These are phyloP conservation scores for Drosophila falleni DNA, from an alignment of 2,888 invertebrate species.

Conservation along the genomic window DNA sequence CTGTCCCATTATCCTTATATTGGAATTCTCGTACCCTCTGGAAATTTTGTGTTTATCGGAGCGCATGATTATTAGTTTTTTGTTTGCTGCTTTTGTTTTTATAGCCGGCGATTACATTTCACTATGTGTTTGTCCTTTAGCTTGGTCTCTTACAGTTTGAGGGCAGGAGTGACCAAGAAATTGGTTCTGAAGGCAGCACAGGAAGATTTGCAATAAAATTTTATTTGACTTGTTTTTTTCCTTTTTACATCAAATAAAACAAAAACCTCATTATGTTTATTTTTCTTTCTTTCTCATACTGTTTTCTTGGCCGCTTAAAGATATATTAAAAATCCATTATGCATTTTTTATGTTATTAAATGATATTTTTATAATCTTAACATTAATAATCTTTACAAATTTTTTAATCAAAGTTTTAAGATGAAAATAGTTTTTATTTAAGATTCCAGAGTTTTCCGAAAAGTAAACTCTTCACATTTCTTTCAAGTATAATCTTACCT, in stretches of 20 bases:
- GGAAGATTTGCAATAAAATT: constrained; percentile 77
- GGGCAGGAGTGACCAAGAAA: background rate
- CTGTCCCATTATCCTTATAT: constrained; percentile 10
- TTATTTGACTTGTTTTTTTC: constrained; percentile 68
- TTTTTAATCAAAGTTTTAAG: too few species aligned
- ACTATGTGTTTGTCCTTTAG: constrained; percentile 50
- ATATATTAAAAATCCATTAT: constrained; percentile 73
- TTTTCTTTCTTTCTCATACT: background rate
- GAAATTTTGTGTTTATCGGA: constrained; percentile 76
- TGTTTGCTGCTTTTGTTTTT: constrained; percentile 75
- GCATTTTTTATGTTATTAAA: background rate
- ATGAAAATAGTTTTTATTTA: too few species aligned
- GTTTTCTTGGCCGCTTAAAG: constrained; percentile 22
- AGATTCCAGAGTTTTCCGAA: background rate
- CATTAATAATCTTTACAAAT: background rate
- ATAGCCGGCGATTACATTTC: constrained; percentile 79
- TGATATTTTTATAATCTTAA: background rate
- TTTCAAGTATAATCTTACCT: background rate
- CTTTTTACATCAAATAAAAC: constrained; percentile 52
- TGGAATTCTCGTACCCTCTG: constrained; percentile 21
- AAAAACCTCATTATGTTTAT: constrained; percentile 47
- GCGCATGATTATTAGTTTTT: constrained; percentile 79
- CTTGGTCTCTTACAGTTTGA: constrained; percentile 7
- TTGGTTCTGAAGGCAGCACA: constrained; percentile 26
- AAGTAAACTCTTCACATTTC: background rate